These are phyloP conservation scores for Ophioderma brevispina DNA, from an alignment of 35 echinoderm and acorn worm genomes.

Conservation along the genomic window DNA sequence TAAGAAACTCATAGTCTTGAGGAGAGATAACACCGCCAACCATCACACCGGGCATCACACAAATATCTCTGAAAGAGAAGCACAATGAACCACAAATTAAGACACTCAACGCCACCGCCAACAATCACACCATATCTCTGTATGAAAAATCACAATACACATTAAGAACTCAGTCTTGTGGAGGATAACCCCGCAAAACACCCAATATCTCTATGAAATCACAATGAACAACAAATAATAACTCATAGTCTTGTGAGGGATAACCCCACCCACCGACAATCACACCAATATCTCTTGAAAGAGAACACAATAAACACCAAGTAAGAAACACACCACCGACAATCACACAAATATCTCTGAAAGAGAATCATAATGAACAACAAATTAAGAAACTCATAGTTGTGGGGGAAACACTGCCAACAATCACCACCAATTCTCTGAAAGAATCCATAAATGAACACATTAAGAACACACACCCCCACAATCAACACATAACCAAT, in stretches of 20 bases:
- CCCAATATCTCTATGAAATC: not conserved
- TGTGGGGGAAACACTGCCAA: conserved; percentile 97
- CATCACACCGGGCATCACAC: not conserved
- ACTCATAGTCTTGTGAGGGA: no score
- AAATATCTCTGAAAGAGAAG: not conserved
- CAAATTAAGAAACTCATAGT: conserved; percentile 63
- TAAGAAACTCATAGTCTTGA: not conserved
- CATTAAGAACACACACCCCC: no score
- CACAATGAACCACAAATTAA: not conserved
- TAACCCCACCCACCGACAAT: no score
- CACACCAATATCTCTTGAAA: no score
- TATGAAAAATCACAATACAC: not conserved
- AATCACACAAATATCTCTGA: not conserved
- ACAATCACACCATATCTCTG: not conserved
- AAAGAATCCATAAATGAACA: no score
- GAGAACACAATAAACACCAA: not conserved
- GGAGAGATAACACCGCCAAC: not conserved
- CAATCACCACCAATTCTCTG: conserved; percentile 94
- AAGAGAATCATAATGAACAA: not conserved
- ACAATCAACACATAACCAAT: not conserved
- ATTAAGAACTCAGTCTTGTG: not conserved
- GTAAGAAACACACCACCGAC: not conserved
- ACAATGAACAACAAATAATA: not conserved
- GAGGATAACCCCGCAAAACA: not conserved
- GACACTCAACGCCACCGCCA: not conserved